These are phyloP conservation scores for Atherinomorus stipes DNA, from an alignment of 2,113 vertebrate species.

Conservation along the genomic window DNA sequence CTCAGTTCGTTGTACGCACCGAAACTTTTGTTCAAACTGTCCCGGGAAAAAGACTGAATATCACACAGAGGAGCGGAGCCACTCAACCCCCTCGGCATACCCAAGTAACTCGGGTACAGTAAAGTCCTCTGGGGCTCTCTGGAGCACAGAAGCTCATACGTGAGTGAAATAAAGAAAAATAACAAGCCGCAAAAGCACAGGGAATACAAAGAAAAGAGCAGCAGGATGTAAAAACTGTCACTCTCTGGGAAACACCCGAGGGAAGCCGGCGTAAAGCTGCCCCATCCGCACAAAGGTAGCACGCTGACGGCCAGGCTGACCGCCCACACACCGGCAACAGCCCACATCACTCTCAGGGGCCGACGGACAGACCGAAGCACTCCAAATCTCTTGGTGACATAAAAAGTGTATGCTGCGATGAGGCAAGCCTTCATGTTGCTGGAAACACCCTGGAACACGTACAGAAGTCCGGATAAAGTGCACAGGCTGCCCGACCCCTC, in stretches of 20 bases:
- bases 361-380: constrained; percentile 69
- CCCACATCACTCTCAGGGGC: constrained; percentile 78
- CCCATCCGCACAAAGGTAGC: constrained; percentile 93
- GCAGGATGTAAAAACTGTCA: constrained; percentile 84
- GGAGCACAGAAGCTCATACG: constrained; percentile 90
- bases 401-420: constrained; percentile 92
- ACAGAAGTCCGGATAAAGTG: constrained; percentile 89
- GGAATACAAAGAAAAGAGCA: constrained; percentile 86
- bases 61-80: constrained; percentile 78
- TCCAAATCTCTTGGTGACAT: constrained; percentile 79
- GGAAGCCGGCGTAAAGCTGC: constrained; percentile 85
- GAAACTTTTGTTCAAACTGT: constrained; percentile 80
- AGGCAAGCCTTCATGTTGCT: constrained; percentile 93
- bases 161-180: constrained; percentile 86
- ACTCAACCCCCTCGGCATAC: constrained; percentile 72
- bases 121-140: constrained; percentile 83
- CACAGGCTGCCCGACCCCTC: constrained; percentile 82
- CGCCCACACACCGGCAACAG: constrained; percentile 85
- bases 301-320: constrained; percentile 87
- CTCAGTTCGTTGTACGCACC: constrained; percentile 75
- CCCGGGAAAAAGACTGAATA: constrained; percentile 75
- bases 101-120: constrained; percentile 76
- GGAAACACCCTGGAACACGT: constrained; percentile 93
- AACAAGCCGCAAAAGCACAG: constrained; percentile 86
- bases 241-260: constrained; percentile 90